These are phyloP conservation scores for Pseudococcus longispinus DNA, from an alignment of 2,888 invertebrate genomes.

Conservation along the genomic window DNA sequence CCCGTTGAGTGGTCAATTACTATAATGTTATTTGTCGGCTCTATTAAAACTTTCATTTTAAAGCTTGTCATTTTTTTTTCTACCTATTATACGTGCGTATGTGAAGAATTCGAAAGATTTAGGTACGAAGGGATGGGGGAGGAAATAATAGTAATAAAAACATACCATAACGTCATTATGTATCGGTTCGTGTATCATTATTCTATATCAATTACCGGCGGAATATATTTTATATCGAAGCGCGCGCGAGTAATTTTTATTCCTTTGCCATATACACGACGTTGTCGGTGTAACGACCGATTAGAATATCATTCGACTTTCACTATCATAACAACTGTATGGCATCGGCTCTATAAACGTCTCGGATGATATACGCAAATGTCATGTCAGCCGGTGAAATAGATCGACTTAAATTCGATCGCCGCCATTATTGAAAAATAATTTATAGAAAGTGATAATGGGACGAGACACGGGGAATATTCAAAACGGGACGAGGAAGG, in stretches of 20 bases:
- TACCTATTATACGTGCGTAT: neutral
- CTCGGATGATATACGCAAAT: conserved; percentile 37
- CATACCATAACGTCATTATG: conserved; percentile 16
- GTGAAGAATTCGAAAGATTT: neutral
- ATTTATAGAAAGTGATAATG: conserved; percentile 50
- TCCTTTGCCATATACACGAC: neutral
- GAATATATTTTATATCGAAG: conserved; percentile 1
- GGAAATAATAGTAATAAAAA: conserved; percentile 2
- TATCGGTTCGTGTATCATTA: conserved; percentile 22
- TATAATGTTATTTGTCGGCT: conserved; percentile 11
- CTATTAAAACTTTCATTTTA: conserved; percentile 20
- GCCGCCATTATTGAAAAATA: conserved; percentile 20
- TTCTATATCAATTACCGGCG: conserved; percentile 25
- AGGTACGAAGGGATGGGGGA: neutral
- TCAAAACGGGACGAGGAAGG: neutral
- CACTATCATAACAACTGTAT: conserved; percentile 7
- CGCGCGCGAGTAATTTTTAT: neutral
- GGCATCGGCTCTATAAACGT: neutral
- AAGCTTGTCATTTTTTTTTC: neutral
- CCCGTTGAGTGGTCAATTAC: neutral
- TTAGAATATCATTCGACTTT: conserved; percentile 43
- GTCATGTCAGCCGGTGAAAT: neutral
- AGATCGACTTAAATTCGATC: neutral
- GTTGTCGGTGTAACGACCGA: neutral
- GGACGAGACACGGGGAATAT: neutral